A percentile compares a stretch with the other conserved stretches of the same genome.
Evolutionary conservation across 2,797 vertebrate genomes (phyloP).

Genomic region (Emys orbicularis): DNA sequence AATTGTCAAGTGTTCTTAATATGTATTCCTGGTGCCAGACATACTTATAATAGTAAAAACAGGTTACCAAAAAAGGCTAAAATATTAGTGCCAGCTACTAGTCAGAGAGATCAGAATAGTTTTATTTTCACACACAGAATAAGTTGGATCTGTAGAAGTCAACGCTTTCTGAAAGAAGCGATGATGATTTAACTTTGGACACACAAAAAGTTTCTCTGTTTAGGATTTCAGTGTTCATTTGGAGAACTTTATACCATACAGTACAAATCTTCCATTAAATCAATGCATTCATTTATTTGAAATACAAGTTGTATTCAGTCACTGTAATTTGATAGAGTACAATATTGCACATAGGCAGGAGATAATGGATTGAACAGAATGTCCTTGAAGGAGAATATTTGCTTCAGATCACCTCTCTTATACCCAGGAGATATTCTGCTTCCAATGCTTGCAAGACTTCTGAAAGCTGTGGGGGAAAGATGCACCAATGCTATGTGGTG

Average conservation of each 20-base stretch:
- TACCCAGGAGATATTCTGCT: conserved; percentile 61
- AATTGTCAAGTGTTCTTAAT: conserved; percentile 78
- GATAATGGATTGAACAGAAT: conserved; percentile 73
- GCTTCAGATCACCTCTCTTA: conserved; percentile 65
- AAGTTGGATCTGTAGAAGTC: conserved; percentile 60
- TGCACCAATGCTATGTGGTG: conserved; percentile 43
- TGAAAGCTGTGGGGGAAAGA: conserved; percentile 55
- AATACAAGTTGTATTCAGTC: conserved; percentile 79
- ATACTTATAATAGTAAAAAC: conserved; percentile 72
- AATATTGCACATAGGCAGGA: conserved; percentile 43
- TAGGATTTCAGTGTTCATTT: conserved; percentile 77
- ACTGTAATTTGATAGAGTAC: conserved; percentile 76
- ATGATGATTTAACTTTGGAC: conserved; percentile 62
- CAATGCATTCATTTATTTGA: conserved; percentile 72
- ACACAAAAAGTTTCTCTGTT: conserved; percentile 63
- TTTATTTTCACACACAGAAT: conserved; percentile 51
- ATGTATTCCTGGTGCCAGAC: conserved; percentile 73
- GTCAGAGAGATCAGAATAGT: conserved; percentile 39
- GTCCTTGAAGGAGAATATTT: conserved; percentile 74
- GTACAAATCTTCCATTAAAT: conserved; percentile 76
- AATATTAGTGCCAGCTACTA: conserved; percentile 62
- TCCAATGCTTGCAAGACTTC: conserved; percentile 37
- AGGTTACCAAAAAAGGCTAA: conserved; percentile 71
- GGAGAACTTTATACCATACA: conserved; percentile 62
- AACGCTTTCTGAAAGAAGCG: conserved; percentile 51